These are phyloP conservation scores for Sussaba pulchella DNA, from an alignment of 2,888 invertebrate species.

Conservation along the genomic window DNA sequence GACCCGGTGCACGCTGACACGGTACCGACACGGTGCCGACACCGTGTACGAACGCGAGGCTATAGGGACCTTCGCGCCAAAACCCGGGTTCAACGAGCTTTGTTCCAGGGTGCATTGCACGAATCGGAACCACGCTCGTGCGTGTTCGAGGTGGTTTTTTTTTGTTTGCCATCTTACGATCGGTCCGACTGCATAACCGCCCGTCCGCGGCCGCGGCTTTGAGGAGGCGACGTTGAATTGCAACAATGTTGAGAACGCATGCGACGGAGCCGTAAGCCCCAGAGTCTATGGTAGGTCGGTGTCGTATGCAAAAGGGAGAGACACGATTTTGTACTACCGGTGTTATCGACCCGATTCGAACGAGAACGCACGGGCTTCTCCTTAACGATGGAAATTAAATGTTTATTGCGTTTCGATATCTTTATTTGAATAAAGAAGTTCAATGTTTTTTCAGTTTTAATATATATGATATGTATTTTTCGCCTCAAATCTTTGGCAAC, in stretches of 20 bases:
- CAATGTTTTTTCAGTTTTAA: no score
- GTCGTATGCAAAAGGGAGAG: conserved; percentile 54
- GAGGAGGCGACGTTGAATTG: conserved; percentile 27
- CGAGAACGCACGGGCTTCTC: conserved; percentile 50
- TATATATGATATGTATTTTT: no score
- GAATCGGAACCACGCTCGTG: conserved; percentile 23
- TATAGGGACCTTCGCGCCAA: no score
- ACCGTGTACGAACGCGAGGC: no score
- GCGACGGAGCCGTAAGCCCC: conserved; percentile 19
- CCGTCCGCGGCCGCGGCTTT: conserved; percentile 9
- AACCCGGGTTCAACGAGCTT: conserved; percentile 31
- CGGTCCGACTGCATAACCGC: conserved; percentile 34
- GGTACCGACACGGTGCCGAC: background rate
- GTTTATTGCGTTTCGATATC: no score
- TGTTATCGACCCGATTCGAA: conserved; percentile 58
- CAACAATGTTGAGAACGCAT: conserved; percentile 24
- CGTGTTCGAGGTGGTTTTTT: background rate
- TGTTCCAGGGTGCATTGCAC: conserved; percentile 13
- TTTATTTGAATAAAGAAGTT: no score
- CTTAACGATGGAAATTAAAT: no score
- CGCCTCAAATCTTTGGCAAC: no score
- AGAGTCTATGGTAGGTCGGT: conserved; percentile 5
- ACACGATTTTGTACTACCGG: conserved; percentile 31
- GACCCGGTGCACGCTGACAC: conserved; percentile 4
- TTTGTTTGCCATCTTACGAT: background rate